Evolutionary conservation across 2,797 vertebrate genomes (phyloP).

Genomic region (Coluber constrictor): DNA sequence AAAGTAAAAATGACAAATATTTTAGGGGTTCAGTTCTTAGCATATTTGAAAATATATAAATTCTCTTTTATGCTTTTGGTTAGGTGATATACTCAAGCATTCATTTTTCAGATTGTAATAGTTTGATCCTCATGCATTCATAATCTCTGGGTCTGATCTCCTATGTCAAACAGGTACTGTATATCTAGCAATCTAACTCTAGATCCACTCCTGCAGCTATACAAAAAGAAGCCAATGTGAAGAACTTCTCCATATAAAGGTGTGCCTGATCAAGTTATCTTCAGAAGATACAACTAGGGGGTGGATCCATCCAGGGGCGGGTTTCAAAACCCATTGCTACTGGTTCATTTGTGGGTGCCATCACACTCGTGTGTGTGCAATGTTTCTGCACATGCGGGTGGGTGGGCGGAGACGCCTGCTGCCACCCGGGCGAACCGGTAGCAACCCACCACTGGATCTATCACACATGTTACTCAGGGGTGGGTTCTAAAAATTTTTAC

Average conservation of each 20-base stretch:
- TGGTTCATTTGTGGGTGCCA: too few species aligned
- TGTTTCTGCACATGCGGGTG: too few species aligned
- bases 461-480: too few species aligned
- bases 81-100: not conserved
- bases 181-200: not conserved
- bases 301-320: not conserved
- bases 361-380: accelerated
- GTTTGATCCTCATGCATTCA: not conserved
- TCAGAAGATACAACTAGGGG: not conserved
- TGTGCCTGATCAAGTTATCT: not conserved
- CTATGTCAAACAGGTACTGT: not conserved
- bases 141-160: not conserved
- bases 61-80: conserved; percentile 43
- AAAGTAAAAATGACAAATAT: not conserved
- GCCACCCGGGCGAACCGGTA: too few species aligned
- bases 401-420: too few species aligned
- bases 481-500: too few species aligned
- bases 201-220: not conserved
- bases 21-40: conserved; percentile 47
- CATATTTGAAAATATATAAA: conserved; percentile 44
- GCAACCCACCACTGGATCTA: not conserved
- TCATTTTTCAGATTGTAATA: not conserved
- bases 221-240: not conserved
- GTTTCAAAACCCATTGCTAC: too few species aligned
- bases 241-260: not conserved